A percentile compares a stretch with the other conserved stretches of the same genome.
These are phyloP conservation scores for Pterophyllum scalare DNA, from an alignment of 2,113 vertebrate genomes.

Conservation along the genomic window DNA sequence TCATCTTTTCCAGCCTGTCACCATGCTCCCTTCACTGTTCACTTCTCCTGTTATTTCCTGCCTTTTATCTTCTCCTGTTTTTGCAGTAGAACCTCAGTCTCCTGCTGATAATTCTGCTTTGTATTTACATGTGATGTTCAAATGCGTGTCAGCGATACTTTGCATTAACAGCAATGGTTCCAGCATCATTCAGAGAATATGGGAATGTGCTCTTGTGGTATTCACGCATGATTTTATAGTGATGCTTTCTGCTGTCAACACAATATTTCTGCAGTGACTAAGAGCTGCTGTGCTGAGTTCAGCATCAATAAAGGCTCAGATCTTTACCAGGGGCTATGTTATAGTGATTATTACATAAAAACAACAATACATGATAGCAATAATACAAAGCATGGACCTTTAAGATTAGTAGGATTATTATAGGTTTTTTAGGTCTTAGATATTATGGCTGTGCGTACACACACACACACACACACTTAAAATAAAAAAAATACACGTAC, in stretches of 20 bases:
- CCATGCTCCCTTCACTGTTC: background rate
- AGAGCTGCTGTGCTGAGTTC: background rate
- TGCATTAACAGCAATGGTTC: background rate
- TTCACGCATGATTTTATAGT: background rate
- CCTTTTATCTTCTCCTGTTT: background rate
- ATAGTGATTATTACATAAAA: background rate
- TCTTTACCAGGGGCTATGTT: background rate
- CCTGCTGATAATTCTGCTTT: background rate
- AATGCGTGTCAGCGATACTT: background rate
- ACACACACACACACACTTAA: background rate
- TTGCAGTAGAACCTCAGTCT: background rate
- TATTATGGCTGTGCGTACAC: background rate
- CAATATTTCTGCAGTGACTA: background rate
- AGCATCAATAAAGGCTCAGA: background rate
- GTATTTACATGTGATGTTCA: background rate
- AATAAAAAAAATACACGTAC: background rate
- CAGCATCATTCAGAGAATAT: background rate
- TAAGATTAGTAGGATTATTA: background rate
- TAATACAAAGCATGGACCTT: background rate
- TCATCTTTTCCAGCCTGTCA: conserved; percentile 3
- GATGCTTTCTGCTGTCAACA: background rate
- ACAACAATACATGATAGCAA: background rate
- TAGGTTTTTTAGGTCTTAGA: background rate
- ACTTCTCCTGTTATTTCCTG: background rate
- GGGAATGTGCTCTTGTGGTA: background rate